Conservation (phyloP, 2,888 invertebrate species). For the Drosophila robusta region DNA sequence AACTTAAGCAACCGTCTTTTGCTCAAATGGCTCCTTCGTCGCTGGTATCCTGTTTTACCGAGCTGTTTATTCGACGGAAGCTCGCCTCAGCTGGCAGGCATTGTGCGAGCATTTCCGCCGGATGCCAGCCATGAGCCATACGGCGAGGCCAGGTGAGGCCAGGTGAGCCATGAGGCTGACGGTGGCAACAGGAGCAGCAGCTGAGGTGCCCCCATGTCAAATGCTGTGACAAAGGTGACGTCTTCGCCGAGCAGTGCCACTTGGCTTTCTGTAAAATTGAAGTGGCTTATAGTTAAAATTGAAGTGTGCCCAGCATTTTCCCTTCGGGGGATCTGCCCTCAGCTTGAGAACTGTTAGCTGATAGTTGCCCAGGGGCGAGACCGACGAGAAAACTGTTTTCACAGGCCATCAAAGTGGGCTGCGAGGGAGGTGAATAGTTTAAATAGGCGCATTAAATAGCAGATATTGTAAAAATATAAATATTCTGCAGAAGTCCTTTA, state of each 20-base stretch:
- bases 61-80: constrained; percentile 52
- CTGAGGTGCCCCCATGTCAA: constrained; percentile 58
- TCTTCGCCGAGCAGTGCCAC: constrained; percentile 26
- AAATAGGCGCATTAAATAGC: too few species aligned
- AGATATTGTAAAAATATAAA: too few species aligned
- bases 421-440: too few species aligned
- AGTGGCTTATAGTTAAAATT: constrained; percentile 60
- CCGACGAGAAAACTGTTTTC: too few species aligned
- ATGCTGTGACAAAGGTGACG: constrained; percentile 69
- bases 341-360: constrained; percentile 11
- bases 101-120: constrained; percentile 60
- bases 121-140: constrained; percentile 39
- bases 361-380: not conserved
- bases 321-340: constrained; percentile 15
- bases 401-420: not conserved
- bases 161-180: not conserved
- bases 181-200: not conserved
- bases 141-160: constrained; percentile 5
- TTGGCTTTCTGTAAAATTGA: constrained; percentile 24
- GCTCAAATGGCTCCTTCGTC: constrained; percentile 29
- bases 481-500: too few species aligned
- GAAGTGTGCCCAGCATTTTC: constrained; percentile 44
- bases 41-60: not conserved
- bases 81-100: constrained; percentile 66
- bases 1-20: constrained; percentile 68